These are phyloP conservation scores for Eira barbara DNA, from an alignment of 2,113 vertebrate species.

Conservation along the genomic window DNA sequence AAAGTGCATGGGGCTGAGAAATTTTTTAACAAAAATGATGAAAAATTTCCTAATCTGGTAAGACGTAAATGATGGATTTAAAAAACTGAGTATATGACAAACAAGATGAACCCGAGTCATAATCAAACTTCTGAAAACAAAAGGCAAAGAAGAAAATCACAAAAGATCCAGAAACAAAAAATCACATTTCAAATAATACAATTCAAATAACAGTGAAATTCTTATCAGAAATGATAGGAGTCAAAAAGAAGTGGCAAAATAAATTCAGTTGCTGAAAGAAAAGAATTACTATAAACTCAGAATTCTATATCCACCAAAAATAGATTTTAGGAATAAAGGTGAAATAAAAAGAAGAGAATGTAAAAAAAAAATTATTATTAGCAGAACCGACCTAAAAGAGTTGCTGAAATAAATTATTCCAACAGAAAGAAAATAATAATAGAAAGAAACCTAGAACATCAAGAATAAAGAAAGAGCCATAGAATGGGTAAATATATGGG, in stretches of 20 bases:
- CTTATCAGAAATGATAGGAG: neutral
- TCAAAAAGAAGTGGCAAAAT: neutral
- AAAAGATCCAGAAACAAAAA: neutral
- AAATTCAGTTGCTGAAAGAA: neutral
- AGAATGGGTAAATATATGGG: neutral
- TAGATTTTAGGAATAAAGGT: neutral
- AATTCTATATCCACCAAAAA: neutral
- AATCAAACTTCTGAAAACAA: neutral
- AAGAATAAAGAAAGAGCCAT: neutral
- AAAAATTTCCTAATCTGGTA: neutral
- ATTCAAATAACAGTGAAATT: neutral
- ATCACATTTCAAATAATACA: neutral
- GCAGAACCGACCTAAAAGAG: neutral
- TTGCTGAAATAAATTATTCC: neutral
- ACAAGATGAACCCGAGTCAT: neutral
- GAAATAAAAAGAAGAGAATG: neutral
- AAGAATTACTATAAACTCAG: neutral
- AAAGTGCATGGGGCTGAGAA: neutral
- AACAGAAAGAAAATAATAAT: neutral
- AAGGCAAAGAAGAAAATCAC: neutral
- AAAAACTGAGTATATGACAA: neutral
- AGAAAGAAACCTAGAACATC: neutral
- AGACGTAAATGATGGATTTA: neutral
- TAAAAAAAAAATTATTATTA: neutral
- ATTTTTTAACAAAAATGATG: neutral